phyloP scores from a whole-genome alignment of 2,888 invertebrate genomes.

The Nomada fabriciana region DNA sequence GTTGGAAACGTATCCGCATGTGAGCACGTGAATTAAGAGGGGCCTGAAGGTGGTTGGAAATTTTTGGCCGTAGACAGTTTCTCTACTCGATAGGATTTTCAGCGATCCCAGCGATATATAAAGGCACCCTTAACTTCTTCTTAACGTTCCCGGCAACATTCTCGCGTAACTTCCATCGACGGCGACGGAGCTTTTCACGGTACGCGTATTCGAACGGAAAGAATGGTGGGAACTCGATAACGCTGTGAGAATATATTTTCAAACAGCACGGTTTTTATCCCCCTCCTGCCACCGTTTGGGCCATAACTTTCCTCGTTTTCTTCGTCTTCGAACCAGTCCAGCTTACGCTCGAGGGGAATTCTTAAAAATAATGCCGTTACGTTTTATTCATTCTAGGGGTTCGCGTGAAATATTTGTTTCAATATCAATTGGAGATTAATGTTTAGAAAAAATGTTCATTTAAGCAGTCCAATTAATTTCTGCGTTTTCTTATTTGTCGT shows the following conservation, averaged over 20 bases:
- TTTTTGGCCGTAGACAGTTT: conserved; percentile 14
- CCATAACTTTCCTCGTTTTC: conserved; percentile 52
- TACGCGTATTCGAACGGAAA: conserved; percentile 52
- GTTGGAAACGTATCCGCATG: too few relatives aligned
- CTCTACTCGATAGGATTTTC: conserved; percentile 33
- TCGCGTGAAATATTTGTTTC: neutral
- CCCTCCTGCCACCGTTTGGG: neutral
- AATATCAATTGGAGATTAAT: too few relatives aligned
- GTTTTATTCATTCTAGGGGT: neutral
- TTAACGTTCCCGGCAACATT: conserved; percentile 22
- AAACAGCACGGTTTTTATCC: conserved; percentile 32
- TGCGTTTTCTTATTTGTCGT: too few relatives aligned
- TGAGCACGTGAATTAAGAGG: conserved; percentile 24
- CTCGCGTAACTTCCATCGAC: conserved; percentile 36
- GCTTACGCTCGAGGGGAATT: neutral
- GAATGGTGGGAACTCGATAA: conserved; percentile 60
- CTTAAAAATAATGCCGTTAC: conserved; percentile 2
- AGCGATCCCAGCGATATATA: conserved; percentile 6
- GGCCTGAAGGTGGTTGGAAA: neutral
- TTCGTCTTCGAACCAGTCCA: conserved; percentile 19
- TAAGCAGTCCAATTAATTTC: too few relatives aligned
- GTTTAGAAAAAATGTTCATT: too few relatives aligned
- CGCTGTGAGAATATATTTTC: conserved; percentile 55
- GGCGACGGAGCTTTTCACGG: conserved; percentile 37
- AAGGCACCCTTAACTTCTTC: conserved; percentile 46